A percentile compares a stretch with the other conserved stretches of the same genome.
Conservation (phyloP, 2,888 invertebrate species). For the Dioctria rufipes region DNA sequence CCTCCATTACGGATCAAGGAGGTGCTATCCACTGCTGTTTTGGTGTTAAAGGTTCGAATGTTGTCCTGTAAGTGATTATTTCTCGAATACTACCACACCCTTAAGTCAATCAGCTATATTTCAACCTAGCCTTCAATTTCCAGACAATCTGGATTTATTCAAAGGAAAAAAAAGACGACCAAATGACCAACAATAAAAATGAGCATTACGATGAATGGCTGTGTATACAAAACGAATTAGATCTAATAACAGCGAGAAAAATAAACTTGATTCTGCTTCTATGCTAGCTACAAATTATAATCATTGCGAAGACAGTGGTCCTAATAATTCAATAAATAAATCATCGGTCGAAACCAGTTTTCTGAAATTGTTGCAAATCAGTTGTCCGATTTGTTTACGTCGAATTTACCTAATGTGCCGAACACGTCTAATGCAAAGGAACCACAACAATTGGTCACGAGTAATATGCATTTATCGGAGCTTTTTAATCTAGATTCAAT, state of each 20-base stretch:
- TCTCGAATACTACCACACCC: constrained; percentile 46
- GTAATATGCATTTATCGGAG: constrained; percentile 54
- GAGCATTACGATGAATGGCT: constrained; percentile 79
- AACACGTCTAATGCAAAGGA: constrained; percentile 54
- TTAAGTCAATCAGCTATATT: constrained; percentile 14
- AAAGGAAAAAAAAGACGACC: constrained; percentile 49
- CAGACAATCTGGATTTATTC: constrained; percentile 34
- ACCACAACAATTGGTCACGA: constrained; percentile 58
- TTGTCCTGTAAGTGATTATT: constrained; percentile 57
- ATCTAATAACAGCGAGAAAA: constrained; percentile 67
- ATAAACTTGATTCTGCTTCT: constrained; percentile 55
- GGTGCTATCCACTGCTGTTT: too few relatives aligned
- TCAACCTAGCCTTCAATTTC: constrained; percentile 35
- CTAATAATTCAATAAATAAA: constrained; percentile 62
- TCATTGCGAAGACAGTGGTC: constrained; percentile 52
- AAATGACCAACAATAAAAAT: constrained; percentile 58
- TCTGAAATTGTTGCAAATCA: constrained; percentile 66
- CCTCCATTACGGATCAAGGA: too few relatives aligned
- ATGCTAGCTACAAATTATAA: constrained; percentile 45
- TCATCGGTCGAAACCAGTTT: constrained; percentile 62
- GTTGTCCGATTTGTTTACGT: constrained; percentile 66
- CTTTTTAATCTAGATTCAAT: constrained; percentile 60
- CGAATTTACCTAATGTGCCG: constrained; percentile 53
- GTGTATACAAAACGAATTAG: constrained; percentile 78
- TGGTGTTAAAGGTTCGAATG: too few relatives aligned